Base-by-base conservation (phyloP, 2,113 vertebrate genomes). In the Callipepla squamata region DNA sequence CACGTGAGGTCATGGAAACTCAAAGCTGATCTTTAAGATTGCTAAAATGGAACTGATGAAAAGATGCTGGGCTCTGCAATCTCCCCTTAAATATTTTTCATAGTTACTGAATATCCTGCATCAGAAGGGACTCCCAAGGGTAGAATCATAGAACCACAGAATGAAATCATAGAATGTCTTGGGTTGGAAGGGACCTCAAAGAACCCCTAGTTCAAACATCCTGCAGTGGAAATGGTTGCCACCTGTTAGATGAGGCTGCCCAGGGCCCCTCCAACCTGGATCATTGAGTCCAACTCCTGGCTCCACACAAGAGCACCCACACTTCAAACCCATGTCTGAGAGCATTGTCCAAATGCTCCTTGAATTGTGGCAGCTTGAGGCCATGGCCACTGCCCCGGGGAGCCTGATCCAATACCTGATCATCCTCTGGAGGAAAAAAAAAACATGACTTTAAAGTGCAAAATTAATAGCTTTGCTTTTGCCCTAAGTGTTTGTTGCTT, bases 391-490 rank as follows among this genome's bases (percentile, higher is more conserved):
- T n/a, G 30, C 18, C 55, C 55, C 4, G 2, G 30, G 30, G 32
- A 57, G 30, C 30, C 55, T n/a, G 30, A 19, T 57, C 30, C 32
- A n/a, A 12, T 30, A 16, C 30, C 55, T 53, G 26, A 32, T 32
- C 55, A 32, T 30, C 55, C 30, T 57, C 55, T n/a, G 30, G 28
- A 15, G 45, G 26, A 18, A 11, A 2, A 2, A 53, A 81, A 2
- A 4, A 40, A 4, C 44, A 19, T 55, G 80, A 66, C n/a, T 72
- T 68, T 23, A 63, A 91, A 91, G 48, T 44, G 21, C 42, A 89
- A 91, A 89, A 76, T 48, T 63, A 88, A 67, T 57, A 70, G 80
- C 51, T 93, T 89, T 82, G 50, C n/a, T 87, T 89, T 90, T 67
- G n/a, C 72, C 82, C 90, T 69, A 85, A 85, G 50, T 57, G 32